Evolutionary conservation across 2,113 vertebrate species (phyloP).

Genomic region (Hemiscyllium ocellatum): DNA sequence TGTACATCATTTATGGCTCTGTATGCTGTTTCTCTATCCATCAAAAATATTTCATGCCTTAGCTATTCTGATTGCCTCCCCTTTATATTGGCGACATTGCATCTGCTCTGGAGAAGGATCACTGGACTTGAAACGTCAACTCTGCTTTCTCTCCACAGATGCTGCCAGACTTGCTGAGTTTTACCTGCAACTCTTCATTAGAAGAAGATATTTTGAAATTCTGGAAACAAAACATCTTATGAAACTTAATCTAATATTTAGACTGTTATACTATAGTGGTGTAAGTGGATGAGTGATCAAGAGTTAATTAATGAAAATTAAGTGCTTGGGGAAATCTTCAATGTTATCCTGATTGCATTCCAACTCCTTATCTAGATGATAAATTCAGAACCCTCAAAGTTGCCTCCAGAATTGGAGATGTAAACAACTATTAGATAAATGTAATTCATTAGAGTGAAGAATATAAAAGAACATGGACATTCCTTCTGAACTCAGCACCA

Average conservation of each 20-base stretch:
- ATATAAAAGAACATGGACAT: not conserved
- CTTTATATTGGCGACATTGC: too few species aligned
- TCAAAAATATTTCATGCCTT: too few species aligned
- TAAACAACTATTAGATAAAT: not conserved
- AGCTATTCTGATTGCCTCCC: too few species aligned
- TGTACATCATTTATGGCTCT: too few species aligned
- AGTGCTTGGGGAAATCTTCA: not conserved
- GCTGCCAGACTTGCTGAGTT: too few species aligned
- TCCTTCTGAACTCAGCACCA: not conserved
- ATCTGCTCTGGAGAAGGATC: too few species aligned
- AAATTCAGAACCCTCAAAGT: not conserved
- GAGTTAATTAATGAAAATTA: not conserved
- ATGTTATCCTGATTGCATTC: not conserved
- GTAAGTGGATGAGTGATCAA: not conserved
- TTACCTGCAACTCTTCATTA: not conserved
- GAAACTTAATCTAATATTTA: not conserved
- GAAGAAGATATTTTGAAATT: not conserved
- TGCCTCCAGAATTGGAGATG: not conserved
- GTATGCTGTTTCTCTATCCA: too few species aligned
- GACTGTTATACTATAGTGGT: not conserved
- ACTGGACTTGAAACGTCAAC: too few species aligned
- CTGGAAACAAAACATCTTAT: not conserved
- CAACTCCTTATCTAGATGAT: not conserved
- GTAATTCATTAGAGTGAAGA: not conserved
- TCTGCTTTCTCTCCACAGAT: too few species aligned